A percentile compares a stretch with the other conserved stretches of the same genome.
These are phyloP conservation scores for Podilymbus podiceps DNA, from an alignment of 2,113 vertebrate genomes.

Conservation along the genomic window DNA sequence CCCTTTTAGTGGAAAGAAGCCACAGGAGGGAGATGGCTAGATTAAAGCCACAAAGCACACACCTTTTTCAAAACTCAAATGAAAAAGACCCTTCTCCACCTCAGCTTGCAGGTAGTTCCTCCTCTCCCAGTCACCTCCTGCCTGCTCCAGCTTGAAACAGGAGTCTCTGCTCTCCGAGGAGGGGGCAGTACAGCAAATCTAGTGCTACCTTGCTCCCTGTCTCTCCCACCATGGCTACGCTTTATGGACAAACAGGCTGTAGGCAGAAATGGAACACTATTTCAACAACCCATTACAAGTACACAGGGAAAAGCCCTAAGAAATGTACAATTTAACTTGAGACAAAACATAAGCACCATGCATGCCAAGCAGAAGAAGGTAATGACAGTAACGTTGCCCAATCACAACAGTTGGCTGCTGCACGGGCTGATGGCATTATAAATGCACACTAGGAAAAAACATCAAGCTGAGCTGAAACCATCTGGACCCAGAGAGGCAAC, in stretches of 20 bases:
- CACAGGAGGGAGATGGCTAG: not conserved
- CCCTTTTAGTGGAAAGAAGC: not conserved
- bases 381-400: not conserved
- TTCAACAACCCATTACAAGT: not conserved
- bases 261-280: not conserved
- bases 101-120: not conserved
- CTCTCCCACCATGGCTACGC: not conserved
- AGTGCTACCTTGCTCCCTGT: not conserved
- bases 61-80: not conserved
- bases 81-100: not conserved
- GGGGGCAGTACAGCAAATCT: not conserved
- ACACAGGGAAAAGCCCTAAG: not conserved
- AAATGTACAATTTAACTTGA: not conserved
- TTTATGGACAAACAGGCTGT: not conserved
- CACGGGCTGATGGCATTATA: not conserved
- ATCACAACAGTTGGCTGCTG: constrained; percentile 4
- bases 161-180: fast-evolving
- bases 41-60: not conserved
- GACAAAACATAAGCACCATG: not conserved
- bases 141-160: not conserved
- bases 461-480: constrained; percentile 26
- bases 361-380: not conserved
- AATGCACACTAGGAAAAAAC: not conserved
- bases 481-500: constrained; percentile 19
- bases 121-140: not conserved